Percentiles rank a stretch among this genome's conserved stretches.
phyloP scores from a whole-genome alignment of 2,888 invertebrate genomes.

The Drosophila anomelani region DNA sequence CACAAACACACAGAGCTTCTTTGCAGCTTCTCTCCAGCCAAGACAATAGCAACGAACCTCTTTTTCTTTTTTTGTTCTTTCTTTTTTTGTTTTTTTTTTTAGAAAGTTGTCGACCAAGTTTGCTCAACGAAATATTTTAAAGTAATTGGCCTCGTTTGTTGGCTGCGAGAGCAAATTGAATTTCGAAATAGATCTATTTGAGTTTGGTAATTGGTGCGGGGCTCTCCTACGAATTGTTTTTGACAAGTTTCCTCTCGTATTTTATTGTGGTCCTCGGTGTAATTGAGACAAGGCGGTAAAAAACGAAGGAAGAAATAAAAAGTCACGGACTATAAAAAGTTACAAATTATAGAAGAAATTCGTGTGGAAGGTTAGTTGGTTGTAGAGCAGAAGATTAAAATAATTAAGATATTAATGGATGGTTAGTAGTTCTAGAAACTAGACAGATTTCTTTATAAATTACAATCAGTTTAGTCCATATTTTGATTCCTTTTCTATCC shows the following conservation, averaged over 20 bases:
- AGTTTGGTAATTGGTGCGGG: conserved; percentile 60
- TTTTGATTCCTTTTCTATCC: not conserved
- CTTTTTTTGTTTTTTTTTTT: conserved; percentile 29
- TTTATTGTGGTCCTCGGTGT: conserved; percentile 36
- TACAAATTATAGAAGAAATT: not conserved
- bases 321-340: not conserved
- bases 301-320: not conserved
- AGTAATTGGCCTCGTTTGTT: conserved; percentile 72
- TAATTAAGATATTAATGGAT: not conserved
- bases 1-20: conserved; percentile 16
- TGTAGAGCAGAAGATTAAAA: not conserved
- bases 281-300: conserved; percentile 19
- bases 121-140: conserved; percentile 64
- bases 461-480: not conserved
- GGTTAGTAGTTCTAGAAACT: not conserved
- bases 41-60: conserved; percentile 41
- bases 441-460: not conserved
- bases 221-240: conserved; percentile 52
- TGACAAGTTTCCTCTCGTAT: conserved; percentile 39
- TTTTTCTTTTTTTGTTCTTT: conserved; percentile 5
- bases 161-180: conserved; percentile 52
- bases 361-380: no score
- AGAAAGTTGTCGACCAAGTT: conserved; percentile 57
- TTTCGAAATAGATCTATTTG: conserved; percentile 61
- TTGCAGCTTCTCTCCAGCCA: conserved; percentile 10